A percentile compares a stretch with the other conserved stretches of the same genome.
phyloP scores from a whole-genome alignment of 2,797 vertebrate species.

The Streptopelia turtur region DNA sequence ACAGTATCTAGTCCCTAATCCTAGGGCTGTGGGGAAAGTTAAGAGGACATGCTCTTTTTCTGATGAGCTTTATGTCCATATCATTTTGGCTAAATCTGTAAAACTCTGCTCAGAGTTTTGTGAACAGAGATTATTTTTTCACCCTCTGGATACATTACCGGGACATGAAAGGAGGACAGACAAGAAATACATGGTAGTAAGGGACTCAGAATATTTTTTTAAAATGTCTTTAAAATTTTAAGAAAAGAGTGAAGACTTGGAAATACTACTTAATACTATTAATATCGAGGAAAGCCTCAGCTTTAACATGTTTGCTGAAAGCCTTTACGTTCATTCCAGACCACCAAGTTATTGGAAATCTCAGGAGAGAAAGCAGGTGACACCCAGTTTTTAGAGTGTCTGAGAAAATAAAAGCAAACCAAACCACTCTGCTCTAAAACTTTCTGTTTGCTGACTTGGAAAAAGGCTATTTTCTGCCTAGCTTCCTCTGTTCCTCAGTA shows the following conservation, averaged over 20 bases:
- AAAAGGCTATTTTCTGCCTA: neutral
- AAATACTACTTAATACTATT: neutral
- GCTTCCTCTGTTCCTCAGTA: neutral
- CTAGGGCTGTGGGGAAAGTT: neutral
- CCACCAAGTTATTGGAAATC: neutral
- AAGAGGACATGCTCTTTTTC: neutral
- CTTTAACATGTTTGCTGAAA: neutral
- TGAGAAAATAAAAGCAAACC: neutral
- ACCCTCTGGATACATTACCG: rapidly evolving
- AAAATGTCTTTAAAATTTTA: neutral
- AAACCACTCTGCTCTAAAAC: neutral
- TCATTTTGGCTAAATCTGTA: neutral
- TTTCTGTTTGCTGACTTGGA: neutral
- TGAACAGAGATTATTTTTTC: neutral
- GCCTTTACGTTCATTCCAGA: neutral
- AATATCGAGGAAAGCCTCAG: neutral
- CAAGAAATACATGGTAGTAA: neutral
- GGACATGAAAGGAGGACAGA: neutral
- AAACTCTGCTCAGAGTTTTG: neutral
- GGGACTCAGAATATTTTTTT: neutral
- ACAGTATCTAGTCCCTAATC: neutral
- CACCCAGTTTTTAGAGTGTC: neutral
- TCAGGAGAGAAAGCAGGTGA: neutral
- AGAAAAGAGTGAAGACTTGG: neutral
- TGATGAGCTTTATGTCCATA: neutral